Evolutionary conservation across 1,140 invertebrate genomes (phyloP).

Genomic region (Drosophila ohnishii): DNA sequence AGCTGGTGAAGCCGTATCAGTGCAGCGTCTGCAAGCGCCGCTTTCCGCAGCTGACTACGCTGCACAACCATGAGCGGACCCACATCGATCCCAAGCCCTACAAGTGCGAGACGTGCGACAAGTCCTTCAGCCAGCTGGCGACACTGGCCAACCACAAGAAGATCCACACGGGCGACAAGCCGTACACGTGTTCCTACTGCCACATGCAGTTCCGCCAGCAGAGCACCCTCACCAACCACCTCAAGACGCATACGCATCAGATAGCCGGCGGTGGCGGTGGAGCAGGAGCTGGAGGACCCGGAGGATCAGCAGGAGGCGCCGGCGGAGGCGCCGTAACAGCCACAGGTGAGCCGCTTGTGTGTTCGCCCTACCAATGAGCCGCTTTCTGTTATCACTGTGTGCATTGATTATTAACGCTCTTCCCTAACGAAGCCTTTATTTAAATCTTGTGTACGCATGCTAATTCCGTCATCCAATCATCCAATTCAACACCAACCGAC

Average conservation of each 20-base stretch:
- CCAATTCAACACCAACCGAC: conserved; percentile 30
- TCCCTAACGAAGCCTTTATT: conserved; percentile 83
- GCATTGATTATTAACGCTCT: conserved; percentile 80
- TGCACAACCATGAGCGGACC: conserved; percentile 82
- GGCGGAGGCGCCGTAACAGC: conserved; percentile 42
- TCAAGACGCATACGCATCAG: conserved; percentile 82
- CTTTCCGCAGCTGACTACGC: conserved; percentile 80
- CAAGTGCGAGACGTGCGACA: conserved; percentile 81
- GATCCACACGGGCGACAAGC: conserved; percentile 82
- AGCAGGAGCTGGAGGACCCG: conserved; percentile 32
- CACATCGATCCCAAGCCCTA: conserved; percentile 83
- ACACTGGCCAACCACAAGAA: conserved; percentile 82
- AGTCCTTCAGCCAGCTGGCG: conserved; percentile 78
- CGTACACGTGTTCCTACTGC: conserved; percentile 81
- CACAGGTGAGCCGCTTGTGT: conserved; percentile 66
- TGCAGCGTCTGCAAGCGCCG: conserved; percentile 81
- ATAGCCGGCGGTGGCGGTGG: conserved; percentile 38
- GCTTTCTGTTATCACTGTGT: conserved; percentile 80
- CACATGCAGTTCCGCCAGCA: conserved; percentile 82
- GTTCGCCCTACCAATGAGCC: conserved; percentile 76
- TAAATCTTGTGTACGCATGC: conserved; percentile 83
- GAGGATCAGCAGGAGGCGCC: conserved; percentile 27
- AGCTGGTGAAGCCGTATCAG: conserved; percentile 82
- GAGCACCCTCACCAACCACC: conserved; percentile 81
- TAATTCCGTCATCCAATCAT: conserved; percentile 36